Evolutionary conservation across 2,113 vertebrate genomes (phyloP).

Genomic region (Phrynosoma platyrhinos): DNA sequence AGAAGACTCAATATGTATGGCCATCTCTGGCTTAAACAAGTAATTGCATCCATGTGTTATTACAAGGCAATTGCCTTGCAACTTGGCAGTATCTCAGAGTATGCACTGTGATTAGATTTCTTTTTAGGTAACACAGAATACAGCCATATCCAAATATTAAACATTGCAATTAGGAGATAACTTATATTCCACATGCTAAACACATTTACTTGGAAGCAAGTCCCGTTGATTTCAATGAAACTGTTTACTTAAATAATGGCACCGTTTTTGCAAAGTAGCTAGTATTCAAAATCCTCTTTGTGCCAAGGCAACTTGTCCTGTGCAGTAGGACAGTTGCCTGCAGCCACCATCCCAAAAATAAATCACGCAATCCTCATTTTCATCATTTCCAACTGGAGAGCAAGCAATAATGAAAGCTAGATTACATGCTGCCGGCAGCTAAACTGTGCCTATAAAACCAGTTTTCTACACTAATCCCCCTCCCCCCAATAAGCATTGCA

Average conservation of each 20-base stretch:
- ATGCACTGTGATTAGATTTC: not conserved
- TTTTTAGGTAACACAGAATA: not conserved
- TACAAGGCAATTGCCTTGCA: not conserved
- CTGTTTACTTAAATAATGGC: not conserved
- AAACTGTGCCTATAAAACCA: not conserved
- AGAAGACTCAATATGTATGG: not conserved
- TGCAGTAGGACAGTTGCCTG: not conserved
- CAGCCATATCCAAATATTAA: not conserved
- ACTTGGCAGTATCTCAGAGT: not conserved
- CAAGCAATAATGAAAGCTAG: not conserved
- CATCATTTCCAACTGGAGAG: not conserved
- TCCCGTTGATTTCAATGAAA: not conserved
- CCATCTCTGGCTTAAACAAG: not conserved
- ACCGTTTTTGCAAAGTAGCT: not conserved
- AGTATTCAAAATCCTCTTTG: not conserved
- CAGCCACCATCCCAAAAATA: not conserved
- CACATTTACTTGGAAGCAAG: constrained; percentile 2
- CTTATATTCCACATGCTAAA: not conserved
- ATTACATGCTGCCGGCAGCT: not conserved
- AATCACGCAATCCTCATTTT: not conserved
- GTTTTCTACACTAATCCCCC: not conserved
- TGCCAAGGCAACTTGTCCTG: not conserved
- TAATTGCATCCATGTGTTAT: not conserved
- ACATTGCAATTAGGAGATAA: not conserved
- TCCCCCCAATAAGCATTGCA: not conserved